A percentile compares a stretch with the other conserved stretches of the same genome.
Conservation (phyloP, 2,113 vertebrate genomes). For the Phalacrocorax pelagicus region DNA sequence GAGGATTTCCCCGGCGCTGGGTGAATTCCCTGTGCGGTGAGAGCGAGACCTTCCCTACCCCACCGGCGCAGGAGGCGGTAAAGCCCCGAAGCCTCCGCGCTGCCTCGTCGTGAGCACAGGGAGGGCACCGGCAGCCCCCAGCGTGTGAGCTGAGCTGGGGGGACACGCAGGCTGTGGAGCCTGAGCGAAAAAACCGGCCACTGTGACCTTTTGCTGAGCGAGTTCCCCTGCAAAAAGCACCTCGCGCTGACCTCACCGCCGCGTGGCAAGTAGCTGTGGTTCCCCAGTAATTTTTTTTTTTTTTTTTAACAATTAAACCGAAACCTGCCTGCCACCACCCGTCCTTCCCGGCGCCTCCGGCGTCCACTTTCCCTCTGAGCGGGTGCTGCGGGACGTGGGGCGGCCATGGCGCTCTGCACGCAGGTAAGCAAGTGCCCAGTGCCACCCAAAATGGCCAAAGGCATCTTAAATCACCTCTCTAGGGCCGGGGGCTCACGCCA, state of each 20-base stretch:
- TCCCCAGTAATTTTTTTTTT: not conserved
- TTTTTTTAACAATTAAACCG: no score
- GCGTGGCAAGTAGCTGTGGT: not conserved
- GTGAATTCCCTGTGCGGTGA: not conserved
- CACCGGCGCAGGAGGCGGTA: accelerated
- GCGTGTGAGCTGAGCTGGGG: accelerated
- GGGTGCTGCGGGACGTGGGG: accelerated
- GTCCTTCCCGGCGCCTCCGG: accelerated
- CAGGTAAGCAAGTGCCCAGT: not conserved
- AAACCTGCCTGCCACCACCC: not conserved
- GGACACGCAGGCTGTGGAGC: not conserved
- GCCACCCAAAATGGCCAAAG: not conserved
- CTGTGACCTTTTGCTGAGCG: accelerated
- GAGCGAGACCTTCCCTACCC: not conserved
- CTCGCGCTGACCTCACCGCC: not conserved
- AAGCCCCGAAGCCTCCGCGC: not conserved
- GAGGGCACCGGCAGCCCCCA: no score
- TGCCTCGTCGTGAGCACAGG: accelerated
- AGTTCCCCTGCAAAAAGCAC: not conserved
- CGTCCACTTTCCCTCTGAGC: accelerated
- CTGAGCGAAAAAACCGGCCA: no score
- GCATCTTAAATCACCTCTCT: no score
- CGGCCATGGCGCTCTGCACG: not conserved
- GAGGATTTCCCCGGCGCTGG: not conserved
- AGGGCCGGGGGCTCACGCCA: not conserved